Percentiles rank a stretch among this genome's conserved stretches.
These are phyloP conservation scores for Drosophila melanogaster DNA, from an alignment of 1,140 invertebrate species.

Conservation along the genomic window Release_6_plus_ISO1_MT NC_004354.4:988001-988500, in stretches of 20 bases:
- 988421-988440: conserved; percentile 20
- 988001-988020: not conserved
- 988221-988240: conserved; percentile 56
- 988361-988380: conserved; percentile 12
- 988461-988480: conserved; percentile 29
- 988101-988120: conserved; percentile 23
- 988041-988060: conserved; percentile 9
- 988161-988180: conserved; percentile 78
- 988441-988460: conserved; percentile 42
- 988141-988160: conserved; percentile 74
- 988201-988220: conserved; percentile 54
- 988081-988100: conserved; percentile 19
- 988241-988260: conserved; percentile 9
- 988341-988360: conserved; percentile 75
- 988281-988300: conserved; percentile 51
- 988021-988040: conserved; percentile 23
- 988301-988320: conserved; percentile 60
- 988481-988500: conserved; percentile 23
- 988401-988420: conserved; percentile 58
- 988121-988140: conserved; percentile 46
- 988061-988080: conserved; percentile 12
- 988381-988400: conserved; percentile 60
- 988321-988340: conserved; percentile 78
- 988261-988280: conserved; percentile 1
- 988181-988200: conserved; percentile 47